Conservation (phyloP, 2,113 vertebrate genomes). For the Delphinapterus leucas region DNA sequence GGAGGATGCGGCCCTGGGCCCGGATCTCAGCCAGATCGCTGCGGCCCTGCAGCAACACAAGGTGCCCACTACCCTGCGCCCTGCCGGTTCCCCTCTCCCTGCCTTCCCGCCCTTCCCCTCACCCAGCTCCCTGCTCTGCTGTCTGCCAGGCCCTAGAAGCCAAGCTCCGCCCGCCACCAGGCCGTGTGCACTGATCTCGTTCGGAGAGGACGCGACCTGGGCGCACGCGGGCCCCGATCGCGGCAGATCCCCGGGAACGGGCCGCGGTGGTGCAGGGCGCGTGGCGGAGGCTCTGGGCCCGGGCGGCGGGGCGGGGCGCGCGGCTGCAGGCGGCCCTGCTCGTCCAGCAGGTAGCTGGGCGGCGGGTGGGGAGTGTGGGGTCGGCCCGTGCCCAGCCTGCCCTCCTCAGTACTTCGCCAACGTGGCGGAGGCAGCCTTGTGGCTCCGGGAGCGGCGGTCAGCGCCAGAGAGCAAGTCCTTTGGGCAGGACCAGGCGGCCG, state of each 20-base stretch:
- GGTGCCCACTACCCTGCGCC: conserved; percentile 72
- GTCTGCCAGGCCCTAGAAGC: conserved; percentile 84
- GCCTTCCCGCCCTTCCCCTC: neutral
- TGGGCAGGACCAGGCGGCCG: conserved; percentile 84
- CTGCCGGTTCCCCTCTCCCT: neutral
- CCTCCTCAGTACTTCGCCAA: conserved; percentile 89
- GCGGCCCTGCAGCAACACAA: conserved; percentile 88
- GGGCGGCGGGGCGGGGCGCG: conserved; percentile 70
- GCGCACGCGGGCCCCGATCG: conserved; percentile 61
- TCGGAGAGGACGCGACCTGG: conserved; percentile 83
- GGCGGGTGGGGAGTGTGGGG: accelerated
- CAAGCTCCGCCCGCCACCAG: conserved; percentile 86
- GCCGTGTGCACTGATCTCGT: conserved; percentile 81
- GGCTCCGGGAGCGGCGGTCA: conserved; percentile 86
- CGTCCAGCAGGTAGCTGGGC: conserved; percentile 85
- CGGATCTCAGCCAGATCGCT: conserved; percentile 86
- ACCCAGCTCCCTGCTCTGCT: neutral
- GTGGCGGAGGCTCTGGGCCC: conserved; percentile 86
- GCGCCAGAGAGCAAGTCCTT: conserved; percentile 83
- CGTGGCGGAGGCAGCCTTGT: conserved; percentile 83
- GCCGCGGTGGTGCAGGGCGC: conserved; percentile 82
- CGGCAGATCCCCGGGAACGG: conserved; percentile 82
- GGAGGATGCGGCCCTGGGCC: conserved; percentile 78
- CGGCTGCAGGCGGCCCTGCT: conserved; percentile 85
- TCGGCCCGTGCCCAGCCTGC: neutral